These are phyloP conservation scores for Hemicentrotus pulcherrimus DNA, from an alignment of 35 echinoderm and acorn worm genomes.

Conservation along the genomic window DNA sequence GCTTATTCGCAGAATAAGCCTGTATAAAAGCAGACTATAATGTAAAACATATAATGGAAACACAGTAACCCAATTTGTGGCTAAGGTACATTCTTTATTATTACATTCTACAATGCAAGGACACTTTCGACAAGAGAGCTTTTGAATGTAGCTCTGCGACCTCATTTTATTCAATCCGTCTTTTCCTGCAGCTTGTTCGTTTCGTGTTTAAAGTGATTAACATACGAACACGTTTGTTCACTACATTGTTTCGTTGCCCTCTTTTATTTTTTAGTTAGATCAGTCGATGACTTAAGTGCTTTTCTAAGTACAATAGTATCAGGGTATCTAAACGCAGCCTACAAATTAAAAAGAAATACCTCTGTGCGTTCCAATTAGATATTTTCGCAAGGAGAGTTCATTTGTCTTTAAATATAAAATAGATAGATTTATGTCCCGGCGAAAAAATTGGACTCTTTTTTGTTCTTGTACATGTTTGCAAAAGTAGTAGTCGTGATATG, in stretches of 20 bases:
- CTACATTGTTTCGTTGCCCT: background rate
- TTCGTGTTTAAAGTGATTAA: background rate
- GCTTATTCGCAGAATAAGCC: too few species aligned
- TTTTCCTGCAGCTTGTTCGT: background rate
- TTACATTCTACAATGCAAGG: background rate
- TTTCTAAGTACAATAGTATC: background rate
- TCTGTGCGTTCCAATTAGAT: background rate
- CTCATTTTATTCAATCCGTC: background rate
- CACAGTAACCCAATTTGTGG: background rate
- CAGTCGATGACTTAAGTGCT: background rate
- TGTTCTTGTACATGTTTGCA: too few species aligned
- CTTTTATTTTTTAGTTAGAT: background rate
- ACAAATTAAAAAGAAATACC: background rate
- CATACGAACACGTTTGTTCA: background rate
- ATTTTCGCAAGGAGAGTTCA: background rate
- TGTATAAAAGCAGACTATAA: background rate
- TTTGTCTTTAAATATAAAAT: too few species aligned
- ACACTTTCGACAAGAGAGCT: background rate
- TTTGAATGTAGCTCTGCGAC: background rate
- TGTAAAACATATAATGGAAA: background rate
- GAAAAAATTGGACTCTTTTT: too few species aligned
- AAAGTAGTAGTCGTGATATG: too few species aligned
- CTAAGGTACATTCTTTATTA: background rate
- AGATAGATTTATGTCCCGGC: too few species aligned
- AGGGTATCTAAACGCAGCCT: background rate